phyloP scores from a whole-genome alignment of 2,888 invertebrate genomes.

The Chrysotoxum bicinctum region DNA sequence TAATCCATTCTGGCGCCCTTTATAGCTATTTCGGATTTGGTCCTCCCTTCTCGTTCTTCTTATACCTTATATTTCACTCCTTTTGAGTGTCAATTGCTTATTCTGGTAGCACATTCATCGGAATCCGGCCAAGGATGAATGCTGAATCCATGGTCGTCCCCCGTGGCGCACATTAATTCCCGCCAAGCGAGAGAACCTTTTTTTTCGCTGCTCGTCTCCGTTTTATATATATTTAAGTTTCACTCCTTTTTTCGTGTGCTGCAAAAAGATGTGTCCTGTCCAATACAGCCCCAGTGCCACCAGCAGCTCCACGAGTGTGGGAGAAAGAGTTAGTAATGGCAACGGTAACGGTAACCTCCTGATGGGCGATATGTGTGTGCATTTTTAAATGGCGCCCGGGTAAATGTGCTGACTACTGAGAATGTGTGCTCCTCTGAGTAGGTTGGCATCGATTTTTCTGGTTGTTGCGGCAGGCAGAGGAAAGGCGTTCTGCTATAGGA shows the following conservation, averaged over 20 bases:
- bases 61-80: background rate
- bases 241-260: conserved; percentile 18
- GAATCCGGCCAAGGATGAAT: conserved; percentile 72
- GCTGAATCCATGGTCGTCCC: conserved; percentile 68
- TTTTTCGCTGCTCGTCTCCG: conserved; percentile 27
- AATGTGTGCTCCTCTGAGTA: conserved; percentile 30
- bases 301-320: background rate
- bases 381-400: conserved; percentile 28
- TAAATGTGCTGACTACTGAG: conserved; percentile 27
- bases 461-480: conserved; percentile 27
- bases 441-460: conserved; percentile 67
- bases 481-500: conserved; percentile 5
- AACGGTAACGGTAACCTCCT: conserved; percentile 28
- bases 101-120: conserved; percentile 71
- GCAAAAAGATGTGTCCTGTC: conserved; percentile 62
- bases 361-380: conserved; percentile 18
- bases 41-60: background rate
- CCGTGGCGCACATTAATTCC: conserved; percentile 69
- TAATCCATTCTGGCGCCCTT: conserved; percentile 45
- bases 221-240: conserved; percentile 46
- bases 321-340: conserved; percentile 46
- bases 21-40: conserved; percentile 7
- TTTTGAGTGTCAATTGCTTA: conserved; percentile 64
- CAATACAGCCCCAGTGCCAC: conserved; percentile 8
- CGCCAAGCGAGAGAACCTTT: conserved; percentile 50